Evolutionary conservation across 92 coral and sea anemone species (phyloP).

Genomic region (Anthopleura xanthogrammica): DNA sequence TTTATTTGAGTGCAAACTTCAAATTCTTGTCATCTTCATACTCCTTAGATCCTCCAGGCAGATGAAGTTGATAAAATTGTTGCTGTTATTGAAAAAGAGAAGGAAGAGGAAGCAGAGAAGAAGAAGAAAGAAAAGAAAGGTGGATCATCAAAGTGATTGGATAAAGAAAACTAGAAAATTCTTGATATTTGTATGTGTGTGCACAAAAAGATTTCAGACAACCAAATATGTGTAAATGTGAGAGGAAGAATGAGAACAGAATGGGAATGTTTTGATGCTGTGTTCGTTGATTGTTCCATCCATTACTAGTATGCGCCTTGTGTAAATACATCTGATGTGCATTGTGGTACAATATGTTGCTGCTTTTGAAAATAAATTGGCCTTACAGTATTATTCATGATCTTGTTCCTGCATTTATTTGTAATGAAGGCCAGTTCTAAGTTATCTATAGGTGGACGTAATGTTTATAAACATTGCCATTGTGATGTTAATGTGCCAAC

Average conservation of each 20-base stretch:
- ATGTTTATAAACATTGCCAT: too few relatives aligned
- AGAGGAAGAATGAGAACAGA: background rate
- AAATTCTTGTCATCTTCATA: background rate
- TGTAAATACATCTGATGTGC: background rate
- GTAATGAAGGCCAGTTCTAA: too few relatives aligned
- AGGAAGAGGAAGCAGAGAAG: slow-evolving; percentile 95
- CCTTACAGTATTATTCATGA: background rate
- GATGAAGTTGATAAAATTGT: slow-evolving; percentile 91
- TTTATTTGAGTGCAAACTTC: background rate
- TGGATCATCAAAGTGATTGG: slow-evolving; percentile 65
- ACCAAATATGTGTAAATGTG: background rate
- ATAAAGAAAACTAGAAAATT: background rate
- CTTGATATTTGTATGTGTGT: background rate
- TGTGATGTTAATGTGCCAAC: too few relatives aligned
- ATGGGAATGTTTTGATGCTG: background rate
- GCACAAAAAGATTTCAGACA: background rate
- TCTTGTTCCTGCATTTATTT: too few relatives aligned
- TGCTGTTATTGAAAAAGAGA: slow-evolving; percentile 93
- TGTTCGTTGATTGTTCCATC: background rate
- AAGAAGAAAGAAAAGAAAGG: slow-evolving; percentile 86
- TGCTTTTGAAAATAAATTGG: background rate
- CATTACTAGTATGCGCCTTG: background rate
- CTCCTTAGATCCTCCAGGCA: slow-evolving; percentile 74
- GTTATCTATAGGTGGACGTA: too few relatives aligned
- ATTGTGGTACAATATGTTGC: background rate